phyloP scores from a whole-genome alignment of 2,113 vertebrate species.

The Mugil cephalus region DNA sequence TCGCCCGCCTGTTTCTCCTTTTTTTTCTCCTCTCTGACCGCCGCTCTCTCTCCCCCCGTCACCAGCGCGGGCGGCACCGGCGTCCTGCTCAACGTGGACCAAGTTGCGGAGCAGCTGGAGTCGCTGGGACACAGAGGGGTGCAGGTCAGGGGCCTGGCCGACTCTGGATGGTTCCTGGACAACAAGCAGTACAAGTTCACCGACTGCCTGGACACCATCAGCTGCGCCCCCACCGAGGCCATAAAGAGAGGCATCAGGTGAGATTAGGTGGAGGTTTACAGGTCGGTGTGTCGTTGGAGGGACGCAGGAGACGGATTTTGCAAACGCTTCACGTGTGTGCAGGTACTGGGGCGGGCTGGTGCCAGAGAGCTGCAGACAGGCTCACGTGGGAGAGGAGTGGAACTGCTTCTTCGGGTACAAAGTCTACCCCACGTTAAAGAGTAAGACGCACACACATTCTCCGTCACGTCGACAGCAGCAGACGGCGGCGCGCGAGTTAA shows the following conservation, averaged over 20 bases:
- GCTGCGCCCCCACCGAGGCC: constrained; percentile 91
- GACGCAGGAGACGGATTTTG: background rate
- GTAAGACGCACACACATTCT: constrained; percentile 35
- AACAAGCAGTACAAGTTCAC: constrained; percentile 92
- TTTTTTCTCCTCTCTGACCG: background rate
- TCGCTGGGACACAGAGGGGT: constrained; percentile 87
- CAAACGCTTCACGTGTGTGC: constrained; percentile 7
- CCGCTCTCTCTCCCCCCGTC: background rate
- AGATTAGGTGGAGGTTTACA: background rate
- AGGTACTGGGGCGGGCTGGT: constrained; percentile 94
- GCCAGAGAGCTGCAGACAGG: constrained; percentile 91
- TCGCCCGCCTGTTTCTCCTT: background rate
- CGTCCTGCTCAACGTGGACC: constrained; percentile 94
- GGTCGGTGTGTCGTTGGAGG: background rate
- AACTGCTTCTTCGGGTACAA: constrained; percentile 86
- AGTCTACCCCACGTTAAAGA: constrained; percentile 88
- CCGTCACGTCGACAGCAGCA: background rate
- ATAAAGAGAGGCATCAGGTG: constrained; percentile 95
- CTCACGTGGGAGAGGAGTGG: constrained; percentile 77
- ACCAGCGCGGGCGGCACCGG: constrained; percentile 93
- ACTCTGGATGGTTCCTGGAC: constrained; percentile 97
- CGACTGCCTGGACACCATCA: constrained; percentile 91
- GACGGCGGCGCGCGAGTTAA: background rate
- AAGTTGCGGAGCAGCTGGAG: constrained; percentile 90
- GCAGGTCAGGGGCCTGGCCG: constrained; percentile 92